Evolutionary conservation across 2,113 vertebrate genomes (phyloP).

Genomic region (Camelus dromedarius): DNA sequence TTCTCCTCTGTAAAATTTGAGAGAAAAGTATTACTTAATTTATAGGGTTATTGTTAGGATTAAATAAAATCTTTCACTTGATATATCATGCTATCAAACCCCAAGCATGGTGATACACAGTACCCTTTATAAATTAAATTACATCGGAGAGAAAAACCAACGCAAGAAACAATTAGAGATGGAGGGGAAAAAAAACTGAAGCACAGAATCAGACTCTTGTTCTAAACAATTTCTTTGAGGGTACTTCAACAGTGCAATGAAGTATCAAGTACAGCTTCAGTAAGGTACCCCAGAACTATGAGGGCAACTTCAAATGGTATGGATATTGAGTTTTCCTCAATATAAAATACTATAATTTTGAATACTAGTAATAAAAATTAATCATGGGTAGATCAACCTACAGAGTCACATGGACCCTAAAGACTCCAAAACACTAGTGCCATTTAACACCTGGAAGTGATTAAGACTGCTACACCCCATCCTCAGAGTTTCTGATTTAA

Average conservation of each 20-base stretch:
- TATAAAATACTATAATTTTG: constrained; percentile 2
- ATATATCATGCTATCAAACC: not conserved
- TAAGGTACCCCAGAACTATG: not conserved
- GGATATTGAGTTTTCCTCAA: not conserved
- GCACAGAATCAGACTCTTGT: not conserved
- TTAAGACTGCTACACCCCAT: not conserved
- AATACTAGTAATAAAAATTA: not conserved
- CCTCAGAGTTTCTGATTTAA: not conserved
- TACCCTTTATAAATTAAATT: not conserved
- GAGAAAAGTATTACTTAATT: not conserved
- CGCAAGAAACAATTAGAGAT: not conserved
- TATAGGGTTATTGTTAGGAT: not conserved
- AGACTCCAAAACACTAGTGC: not conserved
- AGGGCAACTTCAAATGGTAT: not conserved
- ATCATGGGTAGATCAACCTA: not conserved
- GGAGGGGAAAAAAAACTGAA: not conserved
- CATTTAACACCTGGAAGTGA: not conserved
- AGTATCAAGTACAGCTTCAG: not conserved
- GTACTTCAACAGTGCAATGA: not conserved
- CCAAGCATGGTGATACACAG: not conserved
- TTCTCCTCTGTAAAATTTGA: not conserved
- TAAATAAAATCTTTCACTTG: constrained; percentile 1
- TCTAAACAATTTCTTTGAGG: not conserved
- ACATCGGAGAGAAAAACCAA: not conserved
- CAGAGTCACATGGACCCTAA: not conserved